Base-by-base conservation (phyloP, 1,140 invertebrate genomes). In the Geopemphigus sp. region DNA sequence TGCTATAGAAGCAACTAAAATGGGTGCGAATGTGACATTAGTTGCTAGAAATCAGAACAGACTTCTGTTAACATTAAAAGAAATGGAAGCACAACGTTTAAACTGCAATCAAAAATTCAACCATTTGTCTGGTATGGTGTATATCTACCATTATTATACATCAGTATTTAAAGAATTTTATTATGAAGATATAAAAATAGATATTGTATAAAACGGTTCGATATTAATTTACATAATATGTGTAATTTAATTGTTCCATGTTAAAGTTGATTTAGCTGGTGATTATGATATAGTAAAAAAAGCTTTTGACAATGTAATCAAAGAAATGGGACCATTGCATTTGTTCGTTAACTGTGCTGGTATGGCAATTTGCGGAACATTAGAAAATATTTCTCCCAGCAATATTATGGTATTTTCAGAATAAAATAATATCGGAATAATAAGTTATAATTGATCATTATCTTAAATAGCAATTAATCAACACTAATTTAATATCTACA, bases 341-440 rank as follows among this genome's bases (percentile, higher is more conserved):
- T 92, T 97, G 88, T 86, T 99, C 3, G 88, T 98, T 0, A 97
- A 97, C 85, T 97, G 94, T 88, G 97, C 96, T 68, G 97, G 97
- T 14, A 88, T 88, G 83, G 90, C 93, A 64, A 89, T 92, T 80
- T 91, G 92, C 85, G 91, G 91, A 8, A 89, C 89, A 83, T 92
- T 98, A 84, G 95, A 98, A 85, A 91, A 98, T 81, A 90, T 93
- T 29, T 86, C 90, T 14, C 83, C 89, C 0, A 86, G 90, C 54
- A 90, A 94, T 82, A 90, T 96, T 59, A 90, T 92, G 84, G 89
- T 89, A 84, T 45, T 76, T 61, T 24, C 17, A 24, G 17, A 22
- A 15, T 57, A 32, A 50, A 54, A 17, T 19, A 47, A 15, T 45
- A 22, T 54, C 5, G 12, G 17, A 32, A 29, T 56, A 39, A 68